Base-by-base conservation (phyloP, 2,797 vertebrate species). In the Micromesistius poutassou region DNA sequence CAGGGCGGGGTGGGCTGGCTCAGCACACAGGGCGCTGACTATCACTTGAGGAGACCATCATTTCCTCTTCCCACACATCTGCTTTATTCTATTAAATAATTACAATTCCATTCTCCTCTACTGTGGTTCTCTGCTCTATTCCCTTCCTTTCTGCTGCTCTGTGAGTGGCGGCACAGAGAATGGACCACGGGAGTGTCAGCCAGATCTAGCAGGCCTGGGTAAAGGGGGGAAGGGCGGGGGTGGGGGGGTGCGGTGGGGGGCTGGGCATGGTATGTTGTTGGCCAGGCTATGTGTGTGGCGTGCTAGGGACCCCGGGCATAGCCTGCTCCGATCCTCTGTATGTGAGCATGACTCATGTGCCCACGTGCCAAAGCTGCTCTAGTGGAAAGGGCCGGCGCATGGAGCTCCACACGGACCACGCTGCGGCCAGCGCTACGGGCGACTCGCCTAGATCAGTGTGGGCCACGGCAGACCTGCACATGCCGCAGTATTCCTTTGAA, bases 231-330 rank as follows among this genome's bases (percentile, higher is more conserved):
- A 74, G 40, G 83, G 6, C 74, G 73, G 87, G 81, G 87, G 86
- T 79, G 75, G 4, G n/a, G n/a, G n/a, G n/a, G n/a, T n/a, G n/a
- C n/a, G n/a, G n/a, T n/a, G n/a, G n/a, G n/a, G n/a, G n/a, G n/a
- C n/a, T 76, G 84, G 87, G 78, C 81, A 78, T 88, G 76, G 86
- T 89, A 88, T 90, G 3, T 89, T 87, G 83, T 72, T 85, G 87
- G 84, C 14, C 30, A 16, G 79, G 82, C 83, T 80, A 86, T n/a
- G 50, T 62, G 19, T 62, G 22, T n/a, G 22, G 50, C 4, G 50
- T 62, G 50, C 50, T 22, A 8, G 50, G 50, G 50, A n/a, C 50
- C 50, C 50, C 50, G 77, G 87, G 83, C 75, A 36, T 36, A 71
- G 75, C 81, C 79, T 33, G 83, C 72, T 77, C 78, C 50, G 33